Percentiles rank a stretch among this genome's conserved stretches.
phyloP scores from a whole-genome alignment of 2,888 invertebrate genomes.

The Polyommatus iphigenia region DNA sequence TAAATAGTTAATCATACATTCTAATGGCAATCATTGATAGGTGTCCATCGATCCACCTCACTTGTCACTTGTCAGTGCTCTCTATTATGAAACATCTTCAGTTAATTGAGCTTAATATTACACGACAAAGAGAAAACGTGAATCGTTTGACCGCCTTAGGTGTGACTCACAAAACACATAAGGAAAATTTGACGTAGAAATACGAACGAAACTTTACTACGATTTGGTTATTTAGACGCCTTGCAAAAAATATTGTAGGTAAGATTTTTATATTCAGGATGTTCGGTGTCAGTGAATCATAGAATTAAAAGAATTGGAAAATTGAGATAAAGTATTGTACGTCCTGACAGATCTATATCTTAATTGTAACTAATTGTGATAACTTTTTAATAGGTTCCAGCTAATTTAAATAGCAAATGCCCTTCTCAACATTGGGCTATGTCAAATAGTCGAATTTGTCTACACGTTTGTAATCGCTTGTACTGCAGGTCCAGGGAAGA shows the following conservation, averaged over 20 bases:
- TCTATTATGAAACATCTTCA: slow-evolving; percentile 18
- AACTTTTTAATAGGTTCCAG: too few species aligned
- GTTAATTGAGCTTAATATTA: not conserved
- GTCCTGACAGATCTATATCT: too few species aligned
- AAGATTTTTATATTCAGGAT: not conserved
- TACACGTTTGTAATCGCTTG: too few species aligned
- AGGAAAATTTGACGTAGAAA: slow-evolving; percentile 13
- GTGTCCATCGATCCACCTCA: slow-evolving; percentile 15
- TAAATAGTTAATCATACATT: slow-evolving; percentile 9
- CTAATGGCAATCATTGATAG: slow-evolving; percentile 7
- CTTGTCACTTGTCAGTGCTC: slow-evolving; percentile 8
- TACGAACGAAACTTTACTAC: slow-evolving; percentile 11
- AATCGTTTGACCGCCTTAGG: slow-evolving; percentile 12
- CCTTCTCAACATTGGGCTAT: too few species aligned
- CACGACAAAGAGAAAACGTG: slow-evolving; percentile 29
- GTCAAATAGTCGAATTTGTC: too few species aligned
- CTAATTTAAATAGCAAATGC: too few species aligned
- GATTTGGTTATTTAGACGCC: not conserved
- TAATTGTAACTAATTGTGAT: too few species aligned
- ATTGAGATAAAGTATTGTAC: too few species aligned
- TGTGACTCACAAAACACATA: slow-evolving; percentile 18
- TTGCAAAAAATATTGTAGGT: slow-evolving; percentile 6
- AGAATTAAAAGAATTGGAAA: too few species aligned
- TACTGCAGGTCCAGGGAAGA: not conserved
- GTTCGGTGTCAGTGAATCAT: not conserved